Conservation (phyloP, 2,113 vertebrate species). For the Syngnathus floridae region DNA sequence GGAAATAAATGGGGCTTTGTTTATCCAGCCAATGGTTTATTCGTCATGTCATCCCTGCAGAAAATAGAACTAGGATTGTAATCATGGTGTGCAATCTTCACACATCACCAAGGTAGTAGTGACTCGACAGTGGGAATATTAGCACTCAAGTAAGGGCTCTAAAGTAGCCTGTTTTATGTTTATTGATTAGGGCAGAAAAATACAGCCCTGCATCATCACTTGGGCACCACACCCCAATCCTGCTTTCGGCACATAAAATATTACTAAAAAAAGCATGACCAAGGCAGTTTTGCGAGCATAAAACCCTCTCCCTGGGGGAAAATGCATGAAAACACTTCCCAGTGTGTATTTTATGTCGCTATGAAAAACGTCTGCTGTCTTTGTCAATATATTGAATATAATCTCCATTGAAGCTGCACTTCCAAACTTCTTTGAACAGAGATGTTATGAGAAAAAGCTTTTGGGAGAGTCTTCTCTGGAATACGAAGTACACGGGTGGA, state of each 20-base stretch:
- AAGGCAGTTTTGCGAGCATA: not conserved
- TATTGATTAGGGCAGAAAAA: too few relatives aligned
- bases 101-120: conserved; percentile 12
- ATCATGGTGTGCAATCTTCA: conserved; percentile 11
- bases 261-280: not conserved
- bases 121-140: conserved; percentile 17
- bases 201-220: too few relatives aligned
- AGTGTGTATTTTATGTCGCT: not conserved
- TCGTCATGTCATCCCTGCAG: not conserved
- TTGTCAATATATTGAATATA: conserved; percentile 24
- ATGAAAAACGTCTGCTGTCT: conserved; percentile 11
- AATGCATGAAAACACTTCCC: conserved; percentile 9
- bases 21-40: not conserved
- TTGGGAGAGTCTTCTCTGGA: too few relatives aligned
- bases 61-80: conserved; percentile 5
- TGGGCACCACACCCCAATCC: not conserved
- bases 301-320: conserved; percentile 6
- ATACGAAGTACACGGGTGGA: too few relatives aligned
- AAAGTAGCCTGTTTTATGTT: too few relatives aligned
- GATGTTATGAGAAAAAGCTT: not conserved
- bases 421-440: conserved; percentile 9
- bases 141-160: not conserved
- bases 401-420: conserved; percentile 10
- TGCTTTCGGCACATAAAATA: conserved; percentile 8
- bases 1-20: not conserved